Conservation (phyloP, 2,797 vertebrate species). For the Sebastes alutus region DNA sequence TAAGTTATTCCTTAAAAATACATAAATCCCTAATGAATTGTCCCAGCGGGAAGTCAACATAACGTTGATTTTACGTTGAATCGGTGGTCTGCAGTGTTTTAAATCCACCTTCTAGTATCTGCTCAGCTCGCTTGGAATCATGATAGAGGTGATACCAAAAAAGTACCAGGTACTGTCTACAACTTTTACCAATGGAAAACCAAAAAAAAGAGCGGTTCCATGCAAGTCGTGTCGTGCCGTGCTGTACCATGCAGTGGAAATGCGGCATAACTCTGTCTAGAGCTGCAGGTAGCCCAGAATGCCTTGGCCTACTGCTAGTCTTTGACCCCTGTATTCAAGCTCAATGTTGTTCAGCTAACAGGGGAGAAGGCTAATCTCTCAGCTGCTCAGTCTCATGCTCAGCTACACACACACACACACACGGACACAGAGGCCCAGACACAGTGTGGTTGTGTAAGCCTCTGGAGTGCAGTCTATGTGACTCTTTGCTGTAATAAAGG, state of each 20-base stretch:
- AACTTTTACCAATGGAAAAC: neutral
- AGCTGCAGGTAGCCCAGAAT: conserved; percentile 15
- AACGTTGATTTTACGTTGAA: too few species aligned
- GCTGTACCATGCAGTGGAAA: neutral
- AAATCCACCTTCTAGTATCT: too few species aligned
- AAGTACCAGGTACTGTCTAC: neutral
- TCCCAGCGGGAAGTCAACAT: too few species aligned
- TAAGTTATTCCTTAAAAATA: too few species aligned
- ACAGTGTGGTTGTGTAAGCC: conserved; percentile 28
- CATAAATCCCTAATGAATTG: too few species aligned
- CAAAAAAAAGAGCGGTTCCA: neutral
- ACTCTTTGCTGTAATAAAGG: conserved; percentile 12
- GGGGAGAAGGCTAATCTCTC: conserved; percentile 62
- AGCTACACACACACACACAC: conserved; percentile 21
- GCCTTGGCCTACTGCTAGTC: neutral
- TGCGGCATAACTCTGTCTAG: neutral
- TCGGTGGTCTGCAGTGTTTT: rapidly evolving
- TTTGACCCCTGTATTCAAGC: conserved; percentile 35
- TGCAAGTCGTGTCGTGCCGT: neutral
- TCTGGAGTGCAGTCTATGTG: conserved; percentile 25
- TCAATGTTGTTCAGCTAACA: conserved; percentile 41
- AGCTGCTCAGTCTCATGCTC: conserved; percentile 63
- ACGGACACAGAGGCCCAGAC: conserved; percentile 20
- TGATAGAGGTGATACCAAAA: too few species aligned
- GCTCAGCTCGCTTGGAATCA: too few species aligned